Base-by-base conservation (phyloP, 1,140 invertebrate species). In the Oncopeltus fasciatus region DNA sequence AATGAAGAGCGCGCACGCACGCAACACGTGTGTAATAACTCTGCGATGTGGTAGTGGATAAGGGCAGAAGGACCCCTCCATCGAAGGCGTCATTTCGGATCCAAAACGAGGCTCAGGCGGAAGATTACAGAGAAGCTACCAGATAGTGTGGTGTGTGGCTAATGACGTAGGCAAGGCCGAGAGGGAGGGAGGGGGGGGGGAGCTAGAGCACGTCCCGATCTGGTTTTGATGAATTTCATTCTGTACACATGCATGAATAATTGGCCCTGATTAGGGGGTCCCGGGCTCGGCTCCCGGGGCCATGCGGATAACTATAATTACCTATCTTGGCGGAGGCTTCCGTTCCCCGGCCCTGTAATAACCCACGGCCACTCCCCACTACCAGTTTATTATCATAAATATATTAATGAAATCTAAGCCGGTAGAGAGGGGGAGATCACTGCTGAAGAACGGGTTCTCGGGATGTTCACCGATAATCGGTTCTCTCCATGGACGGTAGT, bases 191-290 rank as follows among this genome's bases (percentile, higher is more conserved):
- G n/a, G 44, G 8, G 8, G 44, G 4, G 4, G 11, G 44, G 9
- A 3, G 11, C 8, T 4, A 3, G 44, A 47, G 49, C 49, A 53
- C 49, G 49, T 53, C 49, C 49, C 49, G 49, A 53, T 53, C 56
- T 57, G 9, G 16, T 57, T 57, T 33, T 57, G 28, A 57, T 57
- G 56, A 57, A 57, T 57, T 57, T 57, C 56, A 57, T 57, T 57
- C 56, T 57, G 31, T 57, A 57, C 33, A 57, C 56, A 57, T 57
- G 26, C 56, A 57, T 57, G 56, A 57, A 57, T 57, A 57, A 57
- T 57, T 57, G 31, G 56, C 56, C 56, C 56, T 57, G 56, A 57
- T 57, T 57, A 57, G 31, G 31, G 56, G 56, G 56, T 29, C 12
- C 56, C 14, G 27, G 56, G n/a, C n/a, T n/a, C 18, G 56, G 56